Evolutionary conservation across 1,140 invertebrate genomes (phyloP).

Genomic region (Heliconius melpomene): DNA sequence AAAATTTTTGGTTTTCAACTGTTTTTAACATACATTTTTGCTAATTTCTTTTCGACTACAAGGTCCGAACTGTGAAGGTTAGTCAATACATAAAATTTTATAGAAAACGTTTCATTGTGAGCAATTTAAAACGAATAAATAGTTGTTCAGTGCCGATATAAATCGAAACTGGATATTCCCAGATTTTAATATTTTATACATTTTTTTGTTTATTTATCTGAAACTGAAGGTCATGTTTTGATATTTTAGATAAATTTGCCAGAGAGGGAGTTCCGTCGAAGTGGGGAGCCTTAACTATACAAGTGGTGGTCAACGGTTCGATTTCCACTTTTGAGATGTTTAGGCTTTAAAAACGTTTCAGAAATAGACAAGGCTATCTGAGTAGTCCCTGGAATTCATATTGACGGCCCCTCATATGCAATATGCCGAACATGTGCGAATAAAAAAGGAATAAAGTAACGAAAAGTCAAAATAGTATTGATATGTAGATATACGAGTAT

Average conservation of each 20-base stretch:
- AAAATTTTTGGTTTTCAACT: not conserved
- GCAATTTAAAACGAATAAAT: constrained; percentile 29
- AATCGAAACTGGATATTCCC: not conserved
- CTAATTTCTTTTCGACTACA: not conserved
- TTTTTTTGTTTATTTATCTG: constrained; percentile 2
- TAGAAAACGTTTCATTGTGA: constrained; percentile 15
- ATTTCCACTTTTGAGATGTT: too few species aligned
- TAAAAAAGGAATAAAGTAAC: not conserved
- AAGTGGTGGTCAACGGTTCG: too few species aligned
- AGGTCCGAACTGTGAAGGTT: constrained; percentile 19
- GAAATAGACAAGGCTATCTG: too few species aligned
- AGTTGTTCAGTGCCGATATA: not conserved
- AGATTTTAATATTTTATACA: constrained; percentile 6
- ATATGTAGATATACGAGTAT: constrained; percentile 15
- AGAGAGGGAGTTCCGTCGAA: too few species aligned
- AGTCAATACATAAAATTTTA: constrained; percentile 28
- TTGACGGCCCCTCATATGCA: not conserved
- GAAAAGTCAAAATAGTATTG: not conserved
- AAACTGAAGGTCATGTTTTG: not conserved
- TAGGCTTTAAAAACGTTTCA: too few species aligned
- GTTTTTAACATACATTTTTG: not conserved
- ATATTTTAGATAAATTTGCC: too few species aligned
- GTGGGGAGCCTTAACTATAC: too few species aligned
- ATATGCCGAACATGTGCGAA: not conserved
- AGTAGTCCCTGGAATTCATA: too few species aligned